A percentile compares a stretch with the other conserved stretches of the same genome.
Evolutionary conservation across 2,797 vertebrate genomes (phyloP).

Genomic region (Tolypeutes matacus): DNA sequence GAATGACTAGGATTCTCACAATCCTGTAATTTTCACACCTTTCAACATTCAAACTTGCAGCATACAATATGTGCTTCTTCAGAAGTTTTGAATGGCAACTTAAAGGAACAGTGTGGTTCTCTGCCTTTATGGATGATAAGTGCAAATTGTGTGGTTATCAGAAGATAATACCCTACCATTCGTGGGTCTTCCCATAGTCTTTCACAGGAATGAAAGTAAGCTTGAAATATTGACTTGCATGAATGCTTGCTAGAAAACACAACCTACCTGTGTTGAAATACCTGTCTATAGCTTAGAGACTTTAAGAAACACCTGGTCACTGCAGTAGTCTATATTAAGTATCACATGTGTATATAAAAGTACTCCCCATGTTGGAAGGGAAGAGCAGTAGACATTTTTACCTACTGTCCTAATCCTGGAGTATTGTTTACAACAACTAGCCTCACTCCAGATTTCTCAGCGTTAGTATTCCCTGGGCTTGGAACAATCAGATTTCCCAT

Average conservation of each 20-base stretch:
- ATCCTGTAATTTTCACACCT: slow-evolving; percentile 53
- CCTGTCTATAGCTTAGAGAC: not conserved
- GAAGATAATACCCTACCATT: slow-evolving; percentile 59
- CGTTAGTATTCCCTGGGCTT: not conserved
- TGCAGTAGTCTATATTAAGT: not conserved
- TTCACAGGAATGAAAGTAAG: slow-evolving; percentile 43
- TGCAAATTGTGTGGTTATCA: slow-evolving; percentile 55
- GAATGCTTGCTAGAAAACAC: slow-evolving; percentile 41
- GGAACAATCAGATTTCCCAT: not conserved
- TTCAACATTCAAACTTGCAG: slow-evolving; percentile 58
- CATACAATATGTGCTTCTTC: slow-evolving; percentile 59
- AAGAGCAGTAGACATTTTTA: not conserved
- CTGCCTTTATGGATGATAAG: slow-evolving; percentile 60
- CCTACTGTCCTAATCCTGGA: not conserved
- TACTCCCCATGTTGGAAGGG: not conserved
- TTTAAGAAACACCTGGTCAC: not conserved
- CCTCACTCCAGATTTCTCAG: not conserved
- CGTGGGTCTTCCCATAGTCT: slow-evolving; percentile 22
- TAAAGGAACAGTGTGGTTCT: slow-evolving; percentile 55
- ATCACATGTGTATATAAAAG: not conserved
- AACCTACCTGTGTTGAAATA: slow-evolving; percentile 1
- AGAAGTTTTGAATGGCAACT: slow-evolving; percentile 56
- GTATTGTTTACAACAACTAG: not conserved
- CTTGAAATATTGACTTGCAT: slow-evolving; percentile 43
- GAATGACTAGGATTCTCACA: slow-evolving; percentile 50